A percentile compares a stretch with the other conserved stretches of the same genome.
phyloP scores from a whole-genome alignment of 2,888 invertebrate genomes.

The Oxycera nigricornis region DNA sequence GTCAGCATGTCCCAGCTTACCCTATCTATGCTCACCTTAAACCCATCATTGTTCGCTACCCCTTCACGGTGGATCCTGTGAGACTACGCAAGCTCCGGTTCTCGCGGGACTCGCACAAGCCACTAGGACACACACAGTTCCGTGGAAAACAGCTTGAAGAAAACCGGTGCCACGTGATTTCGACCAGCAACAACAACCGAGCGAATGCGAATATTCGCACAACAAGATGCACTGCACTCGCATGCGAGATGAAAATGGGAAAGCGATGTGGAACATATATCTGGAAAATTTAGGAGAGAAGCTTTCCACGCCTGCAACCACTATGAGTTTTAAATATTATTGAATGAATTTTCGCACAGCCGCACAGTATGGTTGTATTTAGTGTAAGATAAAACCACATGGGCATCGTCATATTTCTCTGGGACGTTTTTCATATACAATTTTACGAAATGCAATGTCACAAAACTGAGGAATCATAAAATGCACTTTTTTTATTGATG shows the following conservation, averaged over 20 bases:
- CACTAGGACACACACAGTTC: neutral
- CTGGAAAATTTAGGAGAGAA: neutral
- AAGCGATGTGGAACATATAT: neutral
- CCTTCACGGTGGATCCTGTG: neutral
- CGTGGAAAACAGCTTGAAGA: neutral
- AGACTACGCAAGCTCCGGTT: neutral
- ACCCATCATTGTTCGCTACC: neutral
- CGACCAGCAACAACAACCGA: slow-evolving; percentile 5
- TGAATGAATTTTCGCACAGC: no score
- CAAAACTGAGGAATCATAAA: no score
- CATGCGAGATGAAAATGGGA: neutral
- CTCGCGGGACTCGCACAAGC: neutral
- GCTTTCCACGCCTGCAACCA: no score
- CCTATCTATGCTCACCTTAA: neutral
- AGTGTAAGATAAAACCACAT: no score
- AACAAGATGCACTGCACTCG: no score
- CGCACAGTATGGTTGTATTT: no score
- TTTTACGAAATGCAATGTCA: no score
- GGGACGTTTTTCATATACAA: no score
- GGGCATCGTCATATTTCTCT: no score
- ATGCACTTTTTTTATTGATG: no score
- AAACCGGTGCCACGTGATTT: slow-evolving; percentile 32
- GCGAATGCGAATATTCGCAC: neutral
- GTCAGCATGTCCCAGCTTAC: neutral
- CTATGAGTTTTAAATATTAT: no score